Evolutionary conservation across 1,140 invertebrate genomes (phyloP), one percentile per base, ranked within the genome.

Genomic region (Cardiocondyla obscurior): DNA sequence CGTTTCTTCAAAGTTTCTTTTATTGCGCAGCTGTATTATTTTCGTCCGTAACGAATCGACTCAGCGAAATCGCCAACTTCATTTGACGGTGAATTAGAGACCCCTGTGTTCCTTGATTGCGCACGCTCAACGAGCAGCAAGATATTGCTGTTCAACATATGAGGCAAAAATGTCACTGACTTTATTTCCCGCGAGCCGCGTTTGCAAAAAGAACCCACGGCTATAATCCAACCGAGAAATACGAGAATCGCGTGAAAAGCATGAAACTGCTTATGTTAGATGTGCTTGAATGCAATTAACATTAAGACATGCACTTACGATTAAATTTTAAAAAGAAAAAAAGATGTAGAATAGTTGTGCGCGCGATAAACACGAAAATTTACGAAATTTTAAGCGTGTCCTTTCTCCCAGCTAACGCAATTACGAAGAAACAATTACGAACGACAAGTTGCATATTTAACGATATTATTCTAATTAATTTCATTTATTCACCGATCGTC

Each of bases 1-100:
- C 22, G 62, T 79, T 79, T 79, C 74, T 67, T 79, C 74, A 53
- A 67, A 77, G 62, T 79, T 79, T 69, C 74, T 53, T 79, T 79
- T 69, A 79, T 69, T 55, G 46, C 22, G 22, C 60, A n/a, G 28
- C 46, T 39, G 46, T 42, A 30, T 46, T 69, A 69, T 79, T 79
- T 67, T 69, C 74, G 42, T 49, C 19, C 39, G 60, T 39, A n/a
- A 62, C 74, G 62, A 69, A 69, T 69, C 60, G 74, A 67, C 74
- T 53, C 46, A 2, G 44, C 62, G 33, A 69, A 79, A 79, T 69
- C 74, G 44, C 74, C 33, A 79, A 53, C 74, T 42, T 77, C 46
- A 67, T 69, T 69, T 79, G 62, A 39, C 30, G 74, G 22, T 69
- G 46, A 44, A 69, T 79, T 79, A 79, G 44, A 53, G 62, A n/a